phyloP scores from a whole-genome alignment of 2,113 vertebrate genomes.

The Hyperopisus bebe region DNA sequence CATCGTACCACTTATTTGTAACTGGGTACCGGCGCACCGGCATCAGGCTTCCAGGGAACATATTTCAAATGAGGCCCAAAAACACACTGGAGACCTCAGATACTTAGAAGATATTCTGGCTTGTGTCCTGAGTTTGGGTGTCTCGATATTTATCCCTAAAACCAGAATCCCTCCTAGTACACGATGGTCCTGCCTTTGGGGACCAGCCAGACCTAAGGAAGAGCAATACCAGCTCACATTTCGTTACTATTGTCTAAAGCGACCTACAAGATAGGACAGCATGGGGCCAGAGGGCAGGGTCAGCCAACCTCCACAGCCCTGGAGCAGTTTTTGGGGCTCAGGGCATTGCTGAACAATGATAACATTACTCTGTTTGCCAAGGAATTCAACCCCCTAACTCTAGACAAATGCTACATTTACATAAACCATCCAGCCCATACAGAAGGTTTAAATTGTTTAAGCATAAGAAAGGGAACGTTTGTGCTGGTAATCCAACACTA shows the following conservation, averaged over 20 bases:
- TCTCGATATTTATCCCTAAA: background rate
- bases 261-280: background rate
- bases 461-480: background rate
- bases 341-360: background rate
- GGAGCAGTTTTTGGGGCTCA: background rate
- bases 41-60: slow-evolving; percentile 11
- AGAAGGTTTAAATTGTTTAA: background rate
- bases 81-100: background rate
- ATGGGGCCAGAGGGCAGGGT: background rate
- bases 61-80: background rate
- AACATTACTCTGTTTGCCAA: background rate
- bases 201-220: background rate
- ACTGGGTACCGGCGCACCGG: background rate
- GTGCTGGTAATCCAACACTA: background rate
- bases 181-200: background rate
- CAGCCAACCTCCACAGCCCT: background rate
- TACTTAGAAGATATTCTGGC: background rate
- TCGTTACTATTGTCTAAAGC: background rate
- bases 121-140: background rate
- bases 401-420: background rate
- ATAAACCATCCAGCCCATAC: background rate
- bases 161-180: background rate
- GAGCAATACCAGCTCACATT: background rate
- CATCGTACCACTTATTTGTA: background rate
- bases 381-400: background rate